Evolutionary conservation across 2,113 vertebrate genomes (phyloP).

Genomic region (Colinus virginianus): DNA sequence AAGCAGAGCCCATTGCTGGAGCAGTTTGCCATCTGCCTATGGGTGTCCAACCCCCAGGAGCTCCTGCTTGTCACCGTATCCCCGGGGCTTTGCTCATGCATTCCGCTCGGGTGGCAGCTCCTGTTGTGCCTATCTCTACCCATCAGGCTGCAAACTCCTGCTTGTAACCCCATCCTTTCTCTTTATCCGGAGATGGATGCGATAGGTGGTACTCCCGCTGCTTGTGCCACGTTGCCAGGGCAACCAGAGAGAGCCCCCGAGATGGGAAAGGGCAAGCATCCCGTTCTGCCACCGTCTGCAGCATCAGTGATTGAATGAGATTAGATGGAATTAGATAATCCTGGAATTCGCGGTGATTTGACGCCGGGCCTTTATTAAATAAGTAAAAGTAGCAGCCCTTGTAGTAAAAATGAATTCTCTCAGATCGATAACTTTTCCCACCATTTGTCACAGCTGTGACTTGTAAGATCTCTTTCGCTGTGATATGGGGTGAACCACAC

Average conservation of each 20-base stretch:
- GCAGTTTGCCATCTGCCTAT: background rate
- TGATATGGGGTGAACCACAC: background rate
- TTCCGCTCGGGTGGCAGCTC: background rate
- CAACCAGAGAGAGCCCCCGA: slow-evolving; percentile 80
- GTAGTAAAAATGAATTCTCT: slow-evolving; percentile 63
- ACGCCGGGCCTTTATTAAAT: slow-evolving; percentile 71
- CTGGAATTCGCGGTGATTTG: slow-evolving; percentile 69
- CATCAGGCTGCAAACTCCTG: background rate
- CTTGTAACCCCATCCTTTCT: background rate
- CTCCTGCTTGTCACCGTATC: background rate
- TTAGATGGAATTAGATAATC: slow-evolving; percentile 79
- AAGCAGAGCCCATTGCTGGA: background rate
- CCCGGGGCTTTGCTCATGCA: background rate
- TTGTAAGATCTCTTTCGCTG: slow-evolving; percentile 6
- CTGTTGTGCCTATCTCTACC: background rate
- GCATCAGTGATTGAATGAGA: slow-evolving; percentile 77
- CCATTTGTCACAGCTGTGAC: background rate
- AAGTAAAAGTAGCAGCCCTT: slow-evolving; percentile 65
- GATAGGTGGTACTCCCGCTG: slow-evolving; percentile 14
- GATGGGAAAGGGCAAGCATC: slow-evolving; percentile 79
- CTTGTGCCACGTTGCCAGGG: slow-evolving; percentile 81
- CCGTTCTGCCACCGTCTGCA: slow-evolving; percentile 73
- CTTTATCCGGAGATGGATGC: background rate
- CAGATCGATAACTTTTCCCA: slow-evolving; percentile 58
- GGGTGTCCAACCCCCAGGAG: background rate